Evolutionary conservation across 2,113 vertebrate genomes (phyloP), one percentile per base, ranked within the genome.

Genomic region (Psephotus haematonotus): DNA sequence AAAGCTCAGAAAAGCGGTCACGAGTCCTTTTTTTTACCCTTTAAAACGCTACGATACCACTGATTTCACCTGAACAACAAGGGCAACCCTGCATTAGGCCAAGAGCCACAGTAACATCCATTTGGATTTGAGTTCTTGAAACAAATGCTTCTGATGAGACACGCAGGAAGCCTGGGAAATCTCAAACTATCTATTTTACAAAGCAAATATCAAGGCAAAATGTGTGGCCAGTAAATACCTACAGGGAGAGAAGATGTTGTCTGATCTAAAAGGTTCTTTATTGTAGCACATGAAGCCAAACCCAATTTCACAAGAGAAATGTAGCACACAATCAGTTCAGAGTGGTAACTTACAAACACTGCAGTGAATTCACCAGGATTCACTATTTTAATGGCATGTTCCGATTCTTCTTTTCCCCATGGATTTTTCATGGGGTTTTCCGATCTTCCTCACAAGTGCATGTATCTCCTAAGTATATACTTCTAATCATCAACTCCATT

Each of bases 351-450:
- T 15, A 37, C 55, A 43, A 65, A 57, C 43, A 41, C 62, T 55
- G 44, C 53, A 55, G 39, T 37, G 59, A 67, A 62, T 43, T 60
- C 46, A 62, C 31, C 81, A 81, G 27, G 7, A 84, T 62, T 94
- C 37, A 63, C 62, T 82, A 53, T 37, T 47, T 41, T 60, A 91
- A 69, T 27, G 1, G 85, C 19, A 64, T 43, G 10, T 63, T 90
- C 43, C 53, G 37, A 67, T 59, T 87, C 62, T 50, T 9, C 19
- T 63, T 92, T 64, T 67, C 50, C 39, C 10, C 43, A 27, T 4
- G 11, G 57, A 76, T 64, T 75, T 90, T n/a, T 53, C 62, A 92
- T 5, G 68, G 43, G 19, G 46, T 70, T 85, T 95, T 82, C 55
- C 39, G 50, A 28, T 63, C 39, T 75, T 82, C 57, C 9, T 55